These are phyloP conservation scores for human DNA, from an alignment of 2,113 vertebrate genomes.

Conservation along the genomic window GRCh38 chr2:53516501-53517000, in stretches of 20 bases:
- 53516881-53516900: not conserved
- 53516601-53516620: not conserved
- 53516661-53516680: not conserved
- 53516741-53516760: not conserved
- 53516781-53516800: no score
- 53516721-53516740: not conserved
- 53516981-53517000: not conserved
- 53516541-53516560: not conserved
- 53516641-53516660: not conserved
- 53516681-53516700: not conserved
- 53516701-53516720: not conserved
- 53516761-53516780: not conserved
- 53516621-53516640: not conserved
- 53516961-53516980: not conserved
- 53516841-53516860: not conserved
- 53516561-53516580: not conserved
- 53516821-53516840: not conserved
- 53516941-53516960: not conserved
- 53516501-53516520: not conserved
- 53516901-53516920: constrained; percentile 4
- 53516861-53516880: not conserved
- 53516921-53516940: not conserved
- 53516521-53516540: not conserved
- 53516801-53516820: not conserved
- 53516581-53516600: not conserved